Evolutionary conservation across 2,113 vertebrate species (phyloP).

Genomic region (Tricholaema leucomelas): DNA sequence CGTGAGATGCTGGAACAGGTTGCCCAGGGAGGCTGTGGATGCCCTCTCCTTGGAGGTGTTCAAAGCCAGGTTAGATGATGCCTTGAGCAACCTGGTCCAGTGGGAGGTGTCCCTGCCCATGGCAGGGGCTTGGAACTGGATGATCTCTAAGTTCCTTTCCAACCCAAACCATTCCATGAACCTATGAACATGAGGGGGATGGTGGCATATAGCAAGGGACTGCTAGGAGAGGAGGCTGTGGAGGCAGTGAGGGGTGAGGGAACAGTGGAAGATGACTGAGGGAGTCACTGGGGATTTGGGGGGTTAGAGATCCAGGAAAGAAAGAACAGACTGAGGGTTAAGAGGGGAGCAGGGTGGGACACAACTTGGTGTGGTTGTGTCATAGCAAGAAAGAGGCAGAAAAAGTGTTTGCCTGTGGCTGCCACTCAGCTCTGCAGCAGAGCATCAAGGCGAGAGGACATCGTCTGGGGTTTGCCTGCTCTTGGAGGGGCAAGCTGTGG

Average conservation of each 20-base stretch:
- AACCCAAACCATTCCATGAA: no score
- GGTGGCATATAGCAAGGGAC: background rate
- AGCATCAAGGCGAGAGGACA: background rate
- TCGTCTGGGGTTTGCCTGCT: background rate
- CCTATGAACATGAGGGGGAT: background rate
- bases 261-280: background rate
- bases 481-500: background rate
- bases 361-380: no score
- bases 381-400: background rate
- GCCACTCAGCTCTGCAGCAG: background rate
- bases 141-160: no score
- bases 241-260: background rate
- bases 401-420: background rate
- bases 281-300: background rate
- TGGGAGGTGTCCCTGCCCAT: no score
- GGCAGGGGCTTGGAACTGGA: no score
- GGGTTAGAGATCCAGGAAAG: background rate
- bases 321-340: background rate
- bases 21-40: no score
- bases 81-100: no score
- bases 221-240: background rate
- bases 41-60: no score
- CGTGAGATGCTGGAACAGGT: background rate
- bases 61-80: no score
- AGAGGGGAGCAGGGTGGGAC: fast-evolving